These are phyloP conservation scores for Anastrepha obliqua DNA, from an alignment of 1,140 invertebrate genomes.

Conservation along the genomic window DNA sequence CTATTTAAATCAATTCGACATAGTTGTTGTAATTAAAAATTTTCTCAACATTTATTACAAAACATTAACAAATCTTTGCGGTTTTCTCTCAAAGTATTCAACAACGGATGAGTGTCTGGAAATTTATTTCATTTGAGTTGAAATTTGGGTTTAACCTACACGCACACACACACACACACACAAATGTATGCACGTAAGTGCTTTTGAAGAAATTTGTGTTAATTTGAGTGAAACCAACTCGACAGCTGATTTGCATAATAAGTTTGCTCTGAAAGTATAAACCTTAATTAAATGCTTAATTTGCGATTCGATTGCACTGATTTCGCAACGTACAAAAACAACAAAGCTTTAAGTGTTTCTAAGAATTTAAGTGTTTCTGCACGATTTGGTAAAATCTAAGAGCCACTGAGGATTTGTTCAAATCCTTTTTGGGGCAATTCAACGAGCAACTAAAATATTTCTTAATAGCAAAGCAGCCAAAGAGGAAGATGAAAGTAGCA, in stretches of 20 bases:
- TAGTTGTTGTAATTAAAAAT: conserved; percentile 37
- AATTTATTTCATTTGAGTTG: not conserved
- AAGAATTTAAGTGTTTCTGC: conserved; percentile 15
- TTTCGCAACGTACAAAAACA: conserved; percentile 3
- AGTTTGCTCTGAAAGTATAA: conserved; percentile 10
- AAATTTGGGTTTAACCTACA: not conserved
- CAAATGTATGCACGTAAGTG: not conserved
- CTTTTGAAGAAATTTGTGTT: too few relatives aligned
- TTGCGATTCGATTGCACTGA: conserved; percentile 3
- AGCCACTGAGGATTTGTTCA: too few relatives aligned
- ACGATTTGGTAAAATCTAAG: not conserved
- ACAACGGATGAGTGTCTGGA: not conserved
- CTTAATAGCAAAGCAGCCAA: not conserved
- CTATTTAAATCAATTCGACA: not conserved
- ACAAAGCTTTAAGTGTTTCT: conserved; percentile 2
- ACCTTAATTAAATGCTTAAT: conserved; percentile 26
- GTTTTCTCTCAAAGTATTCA: not conserved
- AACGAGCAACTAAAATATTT: too few relatives aligned
- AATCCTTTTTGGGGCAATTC: not conserved
- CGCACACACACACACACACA: not conserved
- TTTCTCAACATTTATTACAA: conserved; percentile 11
- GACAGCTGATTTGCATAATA: not conserved
- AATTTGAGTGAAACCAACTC: not conserved
- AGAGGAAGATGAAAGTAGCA: not conserved
- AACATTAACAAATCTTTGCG: conserved; percentile 10